Percentiles rank a stretch among this genome's conserved stretches.
These are phyloP conservation scores for Discoglossus pictus DNA, from an alignment of 2,797 vertebrate species.

Conservation along the genomic window DNA sequence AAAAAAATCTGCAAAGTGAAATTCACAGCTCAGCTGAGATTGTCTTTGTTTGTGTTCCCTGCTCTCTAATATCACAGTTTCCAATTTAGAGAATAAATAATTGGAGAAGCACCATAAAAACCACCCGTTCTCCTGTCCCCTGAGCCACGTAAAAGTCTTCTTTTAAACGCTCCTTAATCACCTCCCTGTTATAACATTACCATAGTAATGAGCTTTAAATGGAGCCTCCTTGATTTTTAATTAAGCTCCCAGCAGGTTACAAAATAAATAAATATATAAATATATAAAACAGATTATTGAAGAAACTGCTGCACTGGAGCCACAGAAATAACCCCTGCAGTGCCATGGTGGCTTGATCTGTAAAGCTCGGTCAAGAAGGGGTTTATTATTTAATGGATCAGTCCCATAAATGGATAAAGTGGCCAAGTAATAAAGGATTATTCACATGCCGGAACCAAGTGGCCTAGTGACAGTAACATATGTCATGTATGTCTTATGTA, in stretches of 20 bases:
- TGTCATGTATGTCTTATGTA: no score
- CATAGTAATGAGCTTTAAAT: conserved; percentile 99
- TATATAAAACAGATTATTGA: conserved; percentile 98
- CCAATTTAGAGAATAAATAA: conserved; percentile 92
- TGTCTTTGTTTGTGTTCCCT: conserved; percentile 56
- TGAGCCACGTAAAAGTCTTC: conserved; percentile 86
- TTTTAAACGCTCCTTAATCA: conserved; percentile 97
- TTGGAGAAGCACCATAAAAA: conserved; percentile 91
- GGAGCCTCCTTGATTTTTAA: conserved; percentile 99
- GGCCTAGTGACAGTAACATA: no score
- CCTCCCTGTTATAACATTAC: conserved; percentile 95
- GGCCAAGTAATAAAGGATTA: no score
- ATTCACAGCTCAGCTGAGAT: conserved; percentile 64
- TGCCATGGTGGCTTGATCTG: background rate
- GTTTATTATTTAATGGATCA: no score
- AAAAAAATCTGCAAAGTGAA: conserved; percentile 56
- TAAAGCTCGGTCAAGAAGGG: conserved; percentile 11
- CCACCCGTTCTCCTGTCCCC: conserved; percentile 83
- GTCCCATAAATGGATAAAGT: no score
- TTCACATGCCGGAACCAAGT: no score
- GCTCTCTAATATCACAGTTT: conserved; percentile 75
- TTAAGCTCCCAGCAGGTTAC: conserved; percentile 99
- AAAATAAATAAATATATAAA: conserved; percentile 50
- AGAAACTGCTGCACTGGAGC: conserved; percentile 68
- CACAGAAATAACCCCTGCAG: conserved; percentile 16